These are phyloP conservation scores for Cepaea hortensis DNA, from an alignment of 2,888 invertebrate genomes.

Conservation along the genomic window DNA sequence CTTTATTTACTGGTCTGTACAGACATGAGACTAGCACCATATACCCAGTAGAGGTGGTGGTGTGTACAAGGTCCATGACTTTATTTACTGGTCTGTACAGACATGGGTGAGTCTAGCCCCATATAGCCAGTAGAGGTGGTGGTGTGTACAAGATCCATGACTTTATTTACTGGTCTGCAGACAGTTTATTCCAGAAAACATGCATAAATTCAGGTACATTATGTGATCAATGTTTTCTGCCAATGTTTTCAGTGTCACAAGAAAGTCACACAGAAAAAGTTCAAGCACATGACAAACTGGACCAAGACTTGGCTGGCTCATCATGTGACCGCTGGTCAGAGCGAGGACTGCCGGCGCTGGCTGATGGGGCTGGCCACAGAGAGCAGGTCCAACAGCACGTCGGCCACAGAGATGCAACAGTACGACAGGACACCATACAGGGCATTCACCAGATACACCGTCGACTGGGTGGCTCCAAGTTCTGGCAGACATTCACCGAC, in stretches of 20 bases:
- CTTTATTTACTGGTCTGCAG: neutral
- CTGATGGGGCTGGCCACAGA: conserved; percentile 42
- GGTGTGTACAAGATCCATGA: too few species aligned
- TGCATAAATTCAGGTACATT: neutral
- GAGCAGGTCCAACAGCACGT: conserved; percentile 46
- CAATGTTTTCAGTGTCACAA: conserved; percentile 44
- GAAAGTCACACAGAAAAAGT: conserved; percentile 45
- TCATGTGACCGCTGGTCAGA: conserved; percentile 35
- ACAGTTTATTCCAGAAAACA: neutral
- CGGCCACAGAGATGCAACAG: conserved; percentile 33
- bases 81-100: too few species aligned
- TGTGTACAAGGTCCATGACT: too few species aligned
- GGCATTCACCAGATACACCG: conserved; percentile 36
- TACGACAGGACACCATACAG: conserved; percentile 43
- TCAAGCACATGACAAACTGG: conserved; percentile 32
- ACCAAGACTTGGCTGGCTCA: conserved; percentile 30
- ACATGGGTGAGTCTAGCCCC: too few species aligned
- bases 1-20: too few species aligned
- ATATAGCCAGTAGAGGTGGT: too few species aligned
- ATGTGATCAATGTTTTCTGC: neutral
- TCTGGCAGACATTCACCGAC: conserved; percentile 28
- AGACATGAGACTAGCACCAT: too few species aligned
- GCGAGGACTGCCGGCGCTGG: conserved; percentile 42
- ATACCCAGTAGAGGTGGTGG: too few species aligned
- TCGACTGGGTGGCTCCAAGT: conserved; percentile 44